Evolutionary conservation across 1,140 invertebrate species (phyloP).

Genomic region (Zaprionus vittiger): DNA sequence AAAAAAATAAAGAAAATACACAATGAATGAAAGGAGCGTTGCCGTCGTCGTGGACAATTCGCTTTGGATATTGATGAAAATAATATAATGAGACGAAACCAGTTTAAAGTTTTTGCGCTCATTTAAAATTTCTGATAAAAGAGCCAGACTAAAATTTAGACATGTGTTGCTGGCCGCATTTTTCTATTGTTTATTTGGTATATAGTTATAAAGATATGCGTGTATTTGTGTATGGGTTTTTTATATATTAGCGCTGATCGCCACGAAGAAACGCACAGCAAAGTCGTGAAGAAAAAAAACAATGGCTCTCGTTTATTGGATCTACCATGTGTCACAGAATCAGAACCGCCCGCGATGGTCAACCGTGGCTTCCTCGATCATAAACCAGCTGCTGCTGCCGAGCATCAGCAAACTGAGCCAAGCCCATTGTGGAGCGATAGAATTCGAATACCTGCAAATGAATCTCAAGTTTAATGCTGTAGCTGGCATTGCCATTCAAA

Average conservation of each 20-base stretch:
- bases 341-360: constrained; percentile 17
- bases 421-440: constrained; percentile 14
- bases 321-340: constrained; percentile 39
- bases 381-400: constrained; percentile 16
- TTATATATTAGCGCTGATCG: constrained; percentile 24
- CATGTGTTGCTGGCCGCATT: constrained; percentile 37
- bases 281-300: constrained; percentile 50
- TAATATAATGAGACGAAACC: constrained; percentile 55
- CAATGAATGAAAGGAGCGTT: constrained; percentile 8
- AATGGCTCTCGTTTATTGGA: constrained; percentile 36
- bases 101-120: constrained; percentile 60
- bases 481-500: constrained; percentile 7
- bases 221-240: constrained; percentile 23
- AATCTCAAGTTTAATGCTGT: constrained; percentile 24
- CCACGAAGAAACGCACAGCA: constrained; percentile 50
- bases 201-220: background rate
- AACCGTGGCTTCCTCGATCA: constrained; percentile 42
- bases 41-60: constrained; percentile 25
- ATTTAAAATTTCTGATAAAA: constrained; percentile 67
- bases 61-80: constrained; percentile 36
- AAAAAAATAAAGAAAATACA: constrained; percentile 37
- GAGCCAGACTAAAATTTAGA: constrained; percentile 18
- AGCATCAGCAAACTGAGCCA: background rate
- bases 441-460: constrained; percentile 29
- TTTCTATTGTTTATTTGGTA: constrained; percentile 44